Evolutionary conservation across 30 jellyfish, hydroid and myxozoan species (phyloP), one percentile per base, ranked within the genome.

Genomic region (Aurelia aurita complex sp. Pacific): DNA sequence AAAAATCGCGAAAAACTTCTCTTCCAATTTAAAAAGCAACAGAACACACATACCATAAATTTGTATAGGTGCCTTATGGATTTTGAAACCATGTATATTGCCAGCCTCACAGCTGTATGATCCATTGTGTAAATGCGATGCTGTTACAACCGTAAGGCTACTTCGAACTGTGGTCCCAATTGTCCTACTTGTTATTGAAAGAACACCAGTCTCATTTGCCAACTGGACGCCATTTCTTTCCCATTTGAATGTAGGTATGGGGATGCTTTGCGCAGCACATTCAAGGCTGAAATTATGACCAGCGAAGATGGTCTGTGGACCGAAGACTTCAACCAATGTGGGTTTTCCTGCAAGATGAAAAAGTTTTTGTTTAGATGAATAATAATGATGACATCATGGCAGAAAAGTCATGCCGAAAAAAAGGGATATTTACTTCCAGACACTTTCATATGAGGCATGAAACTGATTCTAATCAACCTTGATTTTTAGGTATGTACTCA

Each of bases 41-140:
- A 17, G 42, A 12, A 13, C 40, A n/a, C 17, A 60, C 76, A 2
- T 59, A 84, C 93, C 87, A 67, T 73, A 77, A 18, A 84, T 79
- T 7, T 84, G 87, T 36, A 84, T 54, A 7, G 87, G 69, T 38
- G 87, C 93, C 1, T 34, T 33, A 65, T 84, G 93, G 69, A 6
- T 62, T 52, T 63, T 32, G 5, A 73, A 40, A 11, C 93, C 93
- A 74, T 73, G 87, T 15, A 23, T 65, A 68, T 84, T 84, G 40
- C 81, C 50, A 4, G 93, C 93, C 65, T 63, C 55, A 67, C 93
- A 84, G 40, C 67, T 73, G 36, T 54, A 74, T 10, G 93, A 60
- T 33, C 93, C 93, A 84, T 73, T 84, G 15, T 84, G 84, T 64
- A 73, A 52, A 66, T 84, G 65, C 1, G 87, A n/a, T 2, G 77